Conservation (phyloP, 2,888 invertebrate genomes). For the Girardia tigrina region DNA sequence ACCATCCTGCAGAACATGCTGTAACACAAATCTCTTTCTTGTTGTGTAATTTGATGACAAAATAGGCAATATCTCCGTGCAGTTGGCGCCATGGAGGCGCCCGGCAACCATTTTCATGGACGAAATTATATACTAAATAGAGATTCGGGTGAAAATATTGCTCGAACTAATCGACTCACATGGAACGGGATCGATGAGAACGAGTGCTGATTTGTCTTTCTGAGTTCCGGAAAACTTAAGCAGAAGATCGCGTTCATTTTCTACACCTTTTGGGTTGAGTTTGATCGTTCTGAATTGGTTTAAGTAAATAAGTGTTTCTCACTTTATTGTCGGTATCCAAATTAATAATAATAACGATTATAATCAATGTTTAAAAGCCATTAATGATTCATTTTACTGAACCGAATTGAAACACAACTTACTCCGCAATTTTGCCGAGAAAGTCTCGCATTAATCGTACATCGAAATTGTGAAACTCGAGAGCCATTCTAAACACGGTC, state of each 20-base stretch:
- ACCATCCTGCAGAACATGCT: constrained; percentile 48
- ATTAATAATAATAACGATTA: not conserved
- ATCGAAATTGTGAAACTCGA: constrained; percentile 45
- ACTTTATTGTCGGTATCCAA: not conserved
- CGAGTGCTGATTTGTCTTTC: constrained; percentile 42
- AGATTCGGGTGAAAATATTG: not conserved
- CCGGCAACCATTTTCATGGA: constrained; percentile 47
- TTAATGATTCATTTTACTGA: not conserved
- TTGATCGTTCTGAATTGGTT: constrained; percentile 38
- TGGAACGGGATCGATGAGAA: constrained; percentile 40
- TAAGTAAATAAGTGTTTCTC: not conserved
- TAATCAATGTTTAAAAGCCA: no score
- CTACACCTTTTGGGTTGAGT: constrained; percentile 43
- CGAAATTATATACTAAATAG: constrained; percentile 42
- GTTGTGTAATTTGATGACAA: constrained; percentile 44
- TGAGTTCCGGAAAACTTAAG: constrained; percentile 42
- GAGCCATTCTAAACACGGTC: constrained; percentile 42
- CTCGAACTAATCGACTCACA: constrained; percentile 36
- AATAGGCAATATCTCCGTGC: constrained; percentile 48
- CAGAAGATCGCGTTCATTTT: constrained; percentile 43
- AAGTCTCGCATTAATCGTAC: constrained; percentile 38
- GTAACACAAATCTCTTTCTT: constrained; percentile 43
- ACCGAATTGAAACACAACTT: not conserved
- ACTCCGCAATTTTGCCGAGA: constrained; percentile 29
- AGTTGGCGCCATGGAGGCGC: constrained; percentile 48